These are phyloP conservation scores for Agapornis roseicollis DNA, from an alignment of 2,113 vertebrate species.

Conservation along the genomic window DNA sequence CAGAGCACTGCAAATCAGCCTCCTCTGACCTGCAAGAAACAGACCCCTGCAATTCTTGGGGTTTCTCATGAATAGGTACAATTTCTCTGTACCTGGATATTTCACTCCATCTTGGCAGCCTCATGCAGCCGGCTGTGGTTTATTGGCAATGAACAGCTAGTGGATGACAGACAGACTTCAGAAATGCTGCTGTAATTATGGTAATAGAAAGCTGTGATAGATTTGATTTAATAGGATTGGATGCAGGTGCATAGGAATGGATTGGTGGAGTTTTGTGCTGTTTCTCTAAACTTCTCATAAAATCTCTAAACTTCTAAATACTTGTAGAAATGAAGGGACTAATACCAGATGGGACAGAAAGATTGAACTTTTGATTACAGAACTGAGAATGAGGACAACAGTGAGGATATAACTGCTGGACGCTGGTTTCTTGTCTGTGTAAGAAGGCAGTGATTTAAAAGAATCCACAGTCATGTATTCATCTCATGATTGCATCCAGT, in stretches of 20 bases:
- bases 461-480: neutral
- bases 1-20: neutral
- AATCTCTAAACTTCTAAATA: neutral
- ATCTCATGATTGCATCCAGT: neutral
- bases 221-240: neutral
- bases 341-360: neutral
- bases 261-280: neutral
- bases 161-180: neutral
- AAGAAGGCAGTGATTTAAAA: neutral
- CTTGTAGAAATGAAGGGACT: neutral
- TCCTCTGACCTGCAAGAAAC: neutral
- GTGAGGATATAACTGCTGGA: neutral
- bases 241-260: neutral
- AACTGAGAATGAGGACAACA: neutral
- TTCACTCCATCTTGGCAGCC: neutral
- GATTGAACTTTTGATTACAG: neutral
- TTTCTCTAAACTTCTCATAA: neutral
- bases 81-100: neutral
- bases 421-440: neutral
- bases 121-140: neutral
- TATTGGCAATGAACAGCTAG: neutral
- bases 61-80: neutral
- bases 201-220: neutral
- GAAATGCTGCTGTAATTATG: neutral
- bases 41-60: neutral